Base-by-base conservation (phyloP, 1,140 invertebrate genomes). In the Calephelis virginiensis region DNA sequence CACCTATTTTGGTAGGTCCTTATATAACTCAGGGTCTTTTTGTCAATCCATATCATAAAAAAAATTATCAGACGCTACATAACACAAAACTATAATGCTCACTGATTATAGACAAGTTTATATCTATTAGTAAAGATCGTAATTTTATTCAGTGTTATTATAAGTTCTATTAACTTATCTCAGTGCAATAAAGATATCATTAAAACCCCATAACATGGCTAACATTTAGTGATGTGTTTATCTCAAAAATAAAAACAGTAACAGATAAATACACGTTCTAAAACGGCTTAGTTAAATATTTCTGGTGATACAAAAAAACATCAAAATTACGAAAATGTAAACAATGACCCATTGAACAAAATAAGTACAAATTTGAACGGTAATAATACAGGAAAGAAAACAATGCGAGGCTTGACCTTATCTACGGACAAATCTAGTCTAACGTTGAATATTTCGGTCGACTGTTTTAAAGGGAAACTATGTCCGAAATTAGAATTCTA, bases 391-490 rank as follows among this genome's bases (percentile, higher is more conserved):
- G 80, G 80, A 78, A 77, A 70, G 63, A 77, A 73, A 82, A 89
- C 83, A 86, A 86, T 85, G 80, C 70, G 45, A 14, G 63, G 56
- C 28, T 38, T 59, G 56, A 59, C 56, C 56, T 61, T 90, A 90
- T 90, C 85, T 65, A 28, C 14, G 61, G 47, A 76, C 68, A 69
- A 75, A 86, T 90, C 83, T 86, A 66, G 79, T 83, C 74, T 85
- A 81, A 77, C 75, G 78, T 82, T 74, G 77, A 81, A 84, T 81
- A 84, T 86, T 86, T 84, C 74, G 75, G 77, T 61, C 75, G 76
- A 73, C 68, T 76, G 75, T 72, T 83, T 85, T 81, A 75, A 82
- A 85, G 82, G 85, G 84, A 84, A 86, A 85, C 81, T 82, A 66
- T 63, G 74, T 60, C 74, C 73, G 69, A 77, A 85, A 87, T 86